phyloP scores from a whole-genome alignment of 2,113 vertebrate genomes.

The Varanus komodoensis region DNA sequence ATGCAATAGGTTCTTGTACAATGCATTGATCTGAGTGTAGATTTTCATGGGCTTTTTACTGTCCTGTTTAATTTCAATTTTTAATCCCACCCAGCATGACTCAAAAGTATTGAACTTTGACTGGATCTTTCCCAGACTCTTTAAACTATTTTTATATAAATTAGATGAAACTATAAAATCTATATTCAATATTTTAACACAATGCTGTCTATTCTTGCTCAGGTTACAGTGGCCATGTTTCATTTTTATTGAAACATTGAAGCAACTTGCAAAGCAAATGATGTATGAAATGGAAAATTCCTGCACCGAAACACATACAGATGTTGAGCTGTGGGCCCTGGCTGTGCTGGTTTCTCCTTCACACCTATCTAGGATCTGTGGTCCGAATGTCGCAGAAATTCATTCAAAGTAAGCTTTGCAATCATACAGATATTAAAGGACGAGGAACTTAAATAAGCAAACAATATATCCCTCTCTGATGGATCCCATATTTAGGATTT shows the following conservation, averaged over 20 bases:
- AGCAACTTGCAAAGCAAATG: not conserved
- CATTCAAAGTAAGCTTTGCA: not conserved
- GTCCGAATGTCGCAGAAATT: not conserved
- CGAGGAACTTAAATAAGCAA: not conserved
- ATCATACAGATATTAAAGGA: not conserved
- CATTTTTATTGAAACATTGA: slow-evolving; percentile 9
- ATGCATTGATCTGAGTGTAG: not conserved
- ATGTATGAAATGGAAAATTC: slow-evolving; percentile 33
- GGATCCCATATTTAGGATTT: not conserved
- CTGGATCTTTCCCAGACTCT: not conserved
- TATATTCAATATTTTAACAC: not conserved
- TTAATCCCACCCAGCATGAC: not conserved
- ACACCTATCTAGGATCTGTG: rapidly evolving
- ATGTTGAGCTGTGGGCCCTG: slow-evolving; percentile 3
- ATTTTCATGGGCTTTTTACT: not conserved
- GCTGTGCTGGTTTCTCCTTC: not conserved
- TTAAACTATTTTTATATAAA: not conserved
- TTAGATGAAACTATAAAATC: not conserved
- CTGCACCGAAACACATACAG: not conserved
- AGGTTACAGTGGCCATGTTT: not conserved
- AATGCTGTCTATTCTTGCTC: slow-evolving; percentile 3
- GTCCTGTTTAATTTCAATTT: not conserved
- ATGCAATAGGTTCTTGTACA: not conserved
- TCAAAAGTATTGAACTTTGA: not conserved
- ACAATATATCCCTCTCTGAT: not conserved